phyloP scores from a whole-genome alignment of 1,140 invertebrate species.

The Magallana gigas region DNA sequence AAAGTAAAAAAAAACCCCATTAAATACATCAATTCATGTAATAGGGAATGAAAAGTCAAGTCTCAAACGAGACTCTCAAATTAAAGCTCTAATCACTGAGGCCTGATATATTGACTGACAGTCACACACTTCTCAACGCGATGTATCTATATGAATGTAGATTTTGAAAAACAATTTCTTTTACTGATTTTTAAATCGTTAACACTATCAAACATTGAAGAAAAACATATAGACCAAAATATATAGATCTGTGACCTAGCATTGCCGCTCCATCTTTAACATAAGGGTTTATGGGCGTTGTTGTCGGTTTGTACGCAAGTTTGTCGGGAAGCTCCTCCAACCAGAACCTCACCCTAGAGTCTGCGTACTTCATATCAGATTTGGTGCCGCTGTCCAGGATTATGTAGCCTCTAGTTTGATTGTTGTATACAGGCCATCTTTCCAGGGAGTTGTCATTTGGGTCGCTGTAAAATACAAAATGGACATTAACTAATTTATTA shows the following conservation, averaged over 20 bases:
- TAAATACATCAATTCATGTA: no score
- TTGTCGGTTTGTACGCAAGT: not conserved
- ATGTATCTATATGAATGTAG: no score
- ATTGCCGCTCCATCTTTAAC: not conserved
- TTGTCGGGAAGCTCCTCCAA: not conserved
- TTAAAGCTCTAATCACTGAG: no score
- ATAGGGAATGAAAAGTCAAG: no score
- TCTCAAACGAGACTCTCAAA: no score
- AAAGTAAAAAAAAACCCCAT: no score
- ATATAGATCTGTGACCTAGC: not conserved
- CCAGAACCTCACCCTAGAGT: not conserved
- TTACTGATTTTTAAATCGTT: no score
- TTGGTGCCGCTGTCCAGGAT: conserved; percentile 2
- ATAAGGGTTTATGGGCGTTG: not conserved
- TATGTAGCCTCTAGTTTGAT: not conserved
- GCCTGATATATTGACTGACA: no score
- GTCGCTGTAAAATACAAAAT: conserved; percentile 4
- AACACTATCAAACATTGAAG: not conserved
- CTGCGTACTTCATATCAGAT: not conserved
- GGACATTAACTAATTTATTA: not conserved
- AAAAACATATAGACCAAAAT: not conserved
- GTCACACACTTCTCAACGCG: no score
- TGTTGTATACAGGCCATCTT: conserved; percentile 2
- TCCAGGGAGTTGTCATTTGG: conserved; percentile 12
- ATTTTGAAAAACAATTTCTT: no score